phyloP scores from a whole-genome alignment of 92 coral and sea anemone species.

The Micromussa lordhowensis region DNA sequence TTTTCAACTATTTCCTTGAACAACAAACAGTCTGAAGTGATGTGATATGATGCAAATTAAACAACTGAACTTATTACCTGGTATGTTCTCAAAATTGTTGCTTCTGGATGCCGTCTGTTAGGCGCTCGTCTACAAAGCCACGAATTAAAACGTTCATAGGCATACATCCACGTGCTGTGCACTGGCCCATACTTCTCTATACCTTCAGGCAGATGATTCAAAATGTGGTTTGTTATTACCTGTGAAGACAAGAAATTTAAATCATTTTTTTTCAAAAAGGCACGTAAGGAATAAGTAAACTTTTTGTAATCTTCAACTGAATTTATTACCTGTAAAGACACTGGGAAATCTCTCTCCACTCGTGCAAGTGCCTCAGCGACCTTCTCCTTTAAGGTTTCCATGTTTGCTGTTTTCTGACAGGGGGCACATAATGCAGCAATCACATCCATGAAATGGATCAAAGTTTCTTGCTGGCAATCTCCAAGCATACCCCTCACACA shows the following conservation, averaged over 20 bases:
- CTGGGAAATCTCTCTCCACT: slow-evolving; percentile 47
- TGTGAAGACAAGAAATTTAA: neutral
- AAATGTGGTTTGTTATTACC: slow-evolving; percentile 63
- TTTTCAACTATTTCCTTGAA: too few relatives aligned
- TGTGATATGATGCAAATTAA: too few relatives aligned
- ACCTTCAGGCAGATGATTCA: slow-evolving; percentile 56
- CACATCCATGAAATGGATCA: slow-evolving; percentile 26
- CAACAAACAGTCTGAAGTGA: neutral
- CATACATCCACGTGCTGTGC: slow-evolving; percentile 64
- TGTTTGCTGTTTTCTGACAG: slow-evolving; percentile 11
- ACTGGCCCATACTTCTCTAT: slow-evolving; percentile 54
- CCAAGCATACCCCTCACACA: neutral
- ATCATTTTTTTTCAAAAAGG: too few relatives aligned
- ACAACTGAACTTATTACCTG: too few relatives aligned
- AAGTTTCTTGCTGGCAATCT: neutral
- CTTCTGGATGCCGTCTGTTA: slow-evolving; percentile 59
- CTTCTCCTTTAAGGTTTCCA: slow-evolving; percentile 20
- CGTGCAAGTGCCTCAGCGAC: slow-evolving; percentile 25
- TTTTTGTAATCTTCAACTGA: too few relatives aligned
- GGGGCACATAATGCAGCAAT: too few relatives aligned
- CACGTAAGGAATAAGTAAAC: too few relatives aligned
- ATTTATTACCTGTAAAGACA: slow-evolving; percentile 37
- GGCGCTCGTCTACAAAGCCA: slow-evolving; percentile 55
- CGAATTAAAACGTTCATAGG: slow-evolving; percentile 52
- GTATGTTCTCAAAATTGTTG: slow-evolving; percentile 58